Conservation (phyloP, 2,113 vertebrate genomes). For the Scopus umbretta region DNA sequence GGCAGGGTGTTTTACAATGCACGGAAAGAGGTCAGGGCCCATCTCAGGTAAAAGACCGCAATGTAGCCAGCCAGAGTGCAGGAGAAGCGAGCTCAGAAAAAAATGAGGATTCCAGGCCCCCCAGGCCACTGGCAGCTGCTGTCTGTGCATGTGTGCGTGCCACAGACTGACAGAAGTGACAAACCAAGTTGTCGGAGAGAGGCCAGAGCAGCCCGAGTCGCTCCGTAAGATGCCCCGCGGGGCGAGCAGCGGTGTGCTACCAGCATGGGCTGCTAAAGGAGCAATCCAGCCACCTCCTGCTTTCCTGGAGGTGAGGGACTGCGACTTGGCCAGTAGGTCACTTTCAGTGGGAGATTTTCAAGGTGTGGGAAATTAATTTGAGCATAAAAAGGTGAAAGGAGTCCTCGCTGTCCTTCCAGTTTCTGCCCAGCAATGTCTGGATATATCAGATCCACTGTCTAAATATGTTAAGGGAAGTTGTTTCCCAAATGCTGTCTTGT, state of each 20-base stretch:
- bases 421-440: neutral
- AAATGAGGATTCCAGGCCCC: neutral
- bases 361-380: neutral
- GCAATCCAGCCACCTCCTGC: neutral
- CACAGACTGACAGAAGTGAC: slow-evolving; percentile 36
- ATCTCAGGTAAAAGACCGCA: neutral
- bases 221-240: neutral
- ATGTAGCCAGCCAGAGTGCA: neutral
- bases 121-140: slow-evolving; percentile 13
- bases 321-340: neutral
- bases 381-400: neutral
- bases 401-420: neutral
- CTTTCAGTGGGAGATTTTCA: neutral
- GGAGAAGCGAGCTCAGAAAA: neutral
- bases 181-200: neutral
- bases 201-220: neutral
- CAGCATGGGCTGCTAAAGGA: neutral
- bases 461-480: neutral
- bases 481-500: neutral
- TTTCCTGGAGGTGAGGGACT: neutral
- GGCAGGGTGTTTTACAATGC: neutral
- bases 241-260: neutral
- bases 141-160: neutral
- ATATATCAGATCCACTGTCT: neutral
- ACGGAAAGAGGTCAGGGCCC: neutral